phyloP scores from a whole-genome alignment of 2,113 vertebrate species.

The Otis tarda region DNA sequence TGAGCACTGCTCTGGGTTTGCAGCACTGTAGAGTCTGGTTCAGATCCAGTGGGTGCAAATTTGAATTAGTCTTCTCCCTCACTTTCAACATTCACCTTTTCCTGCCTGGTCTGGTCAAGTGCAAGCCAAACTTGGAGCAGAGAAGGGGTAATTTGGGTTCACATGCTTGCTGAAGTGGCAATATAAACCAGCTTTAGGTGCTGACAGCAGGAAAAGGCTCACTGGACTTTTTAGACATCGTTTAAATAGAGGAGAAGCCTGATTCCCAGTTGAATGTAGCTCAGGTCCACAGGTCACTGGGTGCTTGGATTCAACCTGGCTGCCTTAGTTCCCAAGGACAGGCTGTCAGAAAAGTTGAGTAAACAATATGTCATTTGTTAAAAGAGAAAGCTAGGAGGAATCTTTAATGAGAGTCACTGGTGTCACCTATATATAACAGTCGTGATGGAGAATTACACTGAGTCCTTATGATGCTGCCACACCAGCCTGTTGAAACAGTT shows the following conservation, averaged over 20 bases:
- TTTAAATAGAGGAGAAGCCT: neutral
- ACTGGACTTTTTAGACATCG: neutral
- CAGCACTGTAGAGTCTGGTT: neutral
- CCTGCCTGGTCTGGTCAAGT: neutral
- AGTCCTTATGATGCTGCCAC: neutral
- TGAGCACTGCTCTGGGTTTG: neutral
- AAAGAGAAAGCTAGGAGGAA: neutral
- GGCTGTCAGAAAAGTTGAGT: neutral
- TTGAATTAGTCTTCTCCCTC: neutral
- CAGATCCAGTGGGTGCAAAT: neutral
- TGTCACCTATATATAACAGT: neutral
- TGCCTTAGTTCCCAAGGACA: neutral
- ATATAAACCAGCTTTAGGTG: neutral
- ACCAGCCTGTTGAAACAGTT: neutral
- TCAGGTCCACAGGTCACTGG: neutral
- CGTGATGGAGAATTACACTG: neutral
- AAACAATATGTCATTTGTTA: neutral
- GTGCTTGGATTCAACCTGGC: neutral
- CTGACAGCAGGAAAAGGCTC: neutral
- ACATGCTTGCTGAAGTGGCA: rapidly evolving
- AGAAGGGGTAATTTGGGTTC: neutral
- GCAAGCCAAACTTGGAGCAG: neutral
- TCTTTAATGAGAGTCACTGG: neutral
- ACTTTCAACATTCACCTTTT: neutral
- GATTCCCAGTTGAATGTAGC: neutral